These are phyloP conservation scores for Boleophthalmus pectinirostris DNA, from an alignment of 2,113 vertebrate genomes.

Conservation along the genomic window DNA sequence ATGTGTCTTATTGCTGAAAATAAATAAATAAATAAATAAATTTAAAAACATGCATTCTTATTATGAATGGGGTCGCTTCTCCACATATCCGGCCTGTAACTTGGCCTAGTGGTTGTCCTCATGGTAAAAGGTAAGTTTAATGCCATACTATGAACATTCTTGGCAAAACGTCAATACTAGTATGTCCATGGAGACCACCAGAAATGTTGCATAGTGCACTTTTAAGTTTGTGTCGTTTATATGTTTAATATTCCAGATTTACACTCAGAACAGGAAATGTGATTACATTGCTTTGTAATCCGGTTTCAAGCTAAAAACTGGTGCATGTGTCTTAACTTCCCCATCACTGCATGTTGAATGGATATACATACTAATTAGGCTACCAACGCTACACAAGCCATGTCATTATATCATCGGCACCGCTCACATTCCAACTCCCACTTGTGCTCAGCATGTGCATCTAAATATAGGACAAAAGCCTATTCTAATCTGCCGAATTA, in stretches of 20 bases:
- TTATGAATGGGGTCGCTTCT: no score
- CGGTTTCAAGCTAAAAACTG: slow-evolving; percentile 19
- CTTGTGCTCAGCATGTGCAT: not conserved
- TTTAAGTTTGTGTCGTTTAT: slow-evolving; percentile 28
- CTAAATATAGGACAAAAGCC: slow-evolving; percentile 16
- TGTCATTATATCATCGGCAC: not conserved
- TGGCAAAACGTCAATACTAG: no score
- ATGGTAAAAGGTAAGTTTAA: no score
- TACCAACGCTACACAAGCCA: not conserved
- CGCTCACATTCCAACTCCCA: not conserved
- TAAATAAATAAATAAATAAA: no score
- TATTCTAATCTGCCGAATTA: slow-evolving; percentile 20
- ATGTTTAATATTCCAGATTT: slow-evolving; percentile 24
- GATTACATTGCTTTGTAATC: slow-evolving; percentile 22
- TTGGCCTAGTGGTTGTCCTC: no score
- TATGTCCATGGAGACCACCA: no score
- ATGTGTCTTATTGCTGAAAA: no score
- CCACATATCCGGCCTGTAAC: no score
- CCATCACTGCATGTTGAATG: not conserved
- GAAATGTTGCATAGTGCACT: no score
- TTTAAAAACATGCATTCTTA: no score
- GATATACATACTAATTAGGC: slow-evolving; percentile 4
- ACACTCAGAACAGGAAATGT: slow-evolving; percentile 9
- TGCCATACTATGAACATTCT: no score
- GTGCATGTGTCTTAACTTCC: slow-evolving; percentile 3